A percentile compares a stretch with the other conserved stretches of the same genome.
Conservation (phyloP, 2,888 invertebrate species). For the Tetragonisca angustula region DNA sequence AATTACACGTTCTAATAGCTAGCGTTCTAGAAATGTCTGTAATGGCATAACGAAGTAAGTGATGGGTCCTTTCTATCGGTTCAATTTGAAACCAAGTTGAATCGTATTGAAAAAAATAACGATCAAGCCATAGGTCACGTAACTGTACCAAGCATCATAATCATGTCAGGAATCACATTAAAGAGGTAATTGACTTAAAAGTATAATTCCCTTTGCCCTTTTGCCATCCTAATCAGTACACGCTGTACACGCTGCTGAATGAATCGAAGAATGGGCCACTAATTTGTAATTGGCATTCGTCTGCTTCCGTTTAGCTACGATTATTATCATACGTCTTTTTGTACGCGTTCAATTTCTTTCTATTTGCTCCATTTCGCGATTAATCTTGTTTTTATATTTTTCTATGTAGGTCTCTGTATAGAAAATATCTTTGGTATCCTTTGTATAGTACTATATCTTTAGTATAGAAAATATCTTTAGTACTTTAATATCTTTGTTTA, state of each 20-base stretch:
- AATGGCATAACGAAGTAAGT: not conserved
- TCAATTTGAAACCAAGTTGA: slow-evolving; percentile 33
- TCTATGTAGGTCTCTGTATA: no score
- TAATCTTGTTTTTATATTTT: no score
- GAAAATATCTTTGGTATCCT: no score
- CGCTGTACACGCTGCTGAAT: not conserved
- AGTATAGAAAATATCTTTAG: no score
- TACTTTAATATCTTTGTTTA: no score
- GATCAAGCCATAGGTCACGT: not conserved
- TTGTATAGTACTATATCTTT: no score
- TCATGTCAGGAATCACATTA: slow-evolving; percentile 35
- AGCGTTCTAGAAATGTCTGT: no score
- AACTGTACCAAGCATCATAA: slow-evolving; percentile 25
- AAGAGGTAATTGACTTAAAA: slow-evolving; percentile 55
- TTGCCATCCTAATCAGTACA: slow-evolving; percentile 48
- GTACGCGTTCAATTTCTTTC: not conserved
- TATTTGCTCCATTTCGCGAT: not conserved
- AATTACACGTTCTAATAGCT: no score
- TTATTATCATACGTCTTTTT: not conserved
- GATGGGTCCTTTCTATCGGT: not conserved
- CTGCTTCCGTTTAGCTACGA: not conserved
- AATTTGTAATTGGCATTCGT: slow-evolving; percentile 45
- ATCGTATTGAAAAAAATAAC: not conserved
- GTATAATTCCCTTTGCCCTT: slow-evolving; percentile 49
- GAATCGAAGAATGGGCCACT: slow-evolving; percentile 50